Conservation (phyloP, 2,888 invertebrate species). For the Yponomeuta malinellus region DNA sequence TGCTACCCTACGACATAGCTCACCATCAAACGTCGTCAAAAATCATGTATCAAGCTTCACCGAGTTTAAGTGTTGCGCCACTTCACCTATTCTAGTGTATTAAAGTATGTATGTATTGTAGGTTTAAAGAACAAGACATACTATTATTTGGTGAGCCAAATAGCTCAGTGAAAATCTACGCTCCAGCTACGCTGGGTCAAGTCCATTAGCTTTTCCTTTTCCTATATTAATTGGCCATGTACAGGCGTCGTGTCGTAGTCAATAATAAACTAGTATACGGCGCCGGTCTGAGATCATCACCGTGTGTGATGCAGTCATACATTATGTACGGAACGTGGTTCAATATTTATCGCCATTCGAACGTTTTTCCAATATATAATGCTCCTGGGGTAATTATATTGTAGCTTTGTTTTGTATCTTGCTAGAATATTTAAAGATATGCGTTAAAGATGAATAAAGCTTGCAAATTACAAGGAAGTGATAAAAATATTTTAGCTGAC, state of each 20-base stretch:
- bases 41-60: too few relatives aligned
- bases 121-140: too few relatives aligned
- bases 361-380: slow-evolving; percentile 16
- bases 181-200: not conserved
- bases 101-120: too few relatives aligned
- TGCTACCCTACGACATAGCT: too few relatives aligned
- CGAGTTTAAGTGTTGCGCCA: too few relatives aligned
- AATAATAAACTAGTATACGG: slow-evolving; percentile 5
- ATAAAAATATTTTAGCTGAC: too few relatives aligned
- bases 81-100: too few relatives aligned
- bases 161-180: not conserved
- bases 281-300: slow-evolving; percentile 28
- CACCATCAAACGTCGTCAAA: too few relatives aligned
- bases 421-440: too few relatives aligned
- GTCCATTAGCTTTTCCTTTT: not conserved
- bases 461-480: too few relatives aligned
- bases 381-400: not conserved
- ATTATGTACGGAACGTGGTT: slow-evolving; percentile 36
- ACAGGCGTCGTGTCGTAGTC: not conserved
- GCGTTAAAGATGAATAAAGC: too few relatives aligned
- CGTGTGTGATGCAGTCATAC: slow-evolving; percentile 37
- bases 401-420: not conserved
- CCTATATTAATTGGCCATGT: slow-evolving; percentile 1
- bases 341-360: slow-evolving; percentile 34
- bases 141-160: too few relatives aligned